These are phyloP conservation scores for Equus przewalskii DNA, from an alignment of 2,113 vertebrate genomes.

Conservation along the genomic window DNA sequence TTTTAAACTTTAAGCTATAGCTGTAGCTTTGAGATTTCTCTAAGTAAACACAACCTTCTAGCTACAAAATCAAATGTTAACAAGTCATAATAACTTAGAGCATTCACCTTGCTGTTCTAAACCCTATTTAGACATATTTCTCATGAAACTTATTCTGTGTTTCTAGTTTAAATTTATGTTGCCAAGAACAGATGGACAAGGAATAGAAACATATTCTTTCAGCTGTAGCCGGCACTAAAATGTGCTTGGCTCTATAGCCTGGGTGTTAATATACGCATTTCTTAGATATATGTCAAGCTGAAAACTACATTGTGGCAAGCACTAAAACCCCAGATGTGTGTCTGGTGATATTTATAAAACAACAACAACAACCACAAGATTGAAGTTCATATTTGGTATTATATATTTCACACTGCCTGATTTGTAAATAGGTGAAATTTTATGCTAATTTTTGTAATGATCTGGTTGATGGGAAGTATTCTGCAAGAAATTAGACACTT, in stretches of 20 bases:
- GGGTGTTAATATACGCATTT: slow-evolving; percentile 79
- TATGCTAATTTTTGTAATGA: slow-evolving; percentile 74
- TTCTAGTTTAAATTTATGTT: slow-evolving; percentile 80
- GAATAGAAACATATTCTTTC: slow-evolving; percentile 85
- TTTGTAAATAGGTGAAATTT: slow-evolving; percentile 75
- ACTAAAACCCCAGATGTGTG: slow-evolving; percentile 72
- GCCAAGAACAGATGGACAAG: slow-evolving; percentile 85
- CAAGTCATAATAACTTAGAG: neutral
- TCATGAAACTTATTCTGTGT: slow-evolving; percentile 71
- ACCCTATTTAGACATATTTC: slow-evolving; percentile 70
- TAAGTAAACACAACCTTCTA: neutral
- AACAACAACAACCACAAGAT: neutral
- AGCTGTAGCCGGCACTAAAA: slow-evolving; percentile 77
- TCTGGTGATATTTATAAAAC: slow-evolving; percentile 65
- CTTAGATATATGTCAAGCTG: slow-evolving; percentile 75
- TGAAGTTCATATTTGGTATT: slow-evolving; percentile 38
- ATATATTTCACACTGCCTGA: slow-evolving; percentile 59
- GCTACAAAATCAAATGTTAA: slow-evolving; percentile 2
- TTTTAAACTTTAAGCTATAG: neutral
- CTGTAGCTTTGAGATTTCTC: neutral
- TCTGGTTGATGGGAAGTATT: slow-evolving; percentile 75
- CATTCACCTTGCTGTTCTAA: slow-evolving; percentile 67
- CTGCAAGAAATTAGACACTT: neutral
- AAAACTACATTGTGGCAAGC: slow-evolving; percentile 67
- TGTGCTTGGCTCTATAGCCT: slow-evolving; percentile 81